phyloP scores from a whole-genome alignment of 2,888 invertebrate species.

The Plebejus argus region DNA sequence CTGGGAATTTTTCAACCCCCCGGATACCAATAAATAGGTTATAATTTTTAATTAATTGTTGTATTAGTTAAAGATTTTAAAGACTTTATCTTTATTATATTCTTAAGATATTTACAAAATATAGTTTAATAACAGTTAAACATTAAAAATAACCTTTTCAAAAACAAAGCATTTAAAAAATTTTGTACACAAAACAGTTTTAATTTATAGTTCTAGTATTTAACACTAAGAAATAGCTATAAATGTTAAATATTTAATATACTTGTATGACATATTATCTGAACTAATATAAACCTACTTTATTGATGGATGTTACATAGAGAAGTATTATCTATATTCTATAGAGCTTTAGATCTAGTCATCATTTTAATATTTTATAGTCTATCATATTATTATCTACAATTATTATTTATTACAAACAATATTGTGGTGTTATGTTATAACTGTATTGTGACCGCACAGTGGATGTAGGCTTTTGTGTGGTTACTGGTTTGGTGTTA shows the following conservation, averaged over 20 bases:
- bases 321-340: not conserved
- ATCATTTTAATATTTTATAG: conserved; percentile 2
- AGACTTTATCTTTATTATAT: conserved; percentile 27
- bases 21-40: conserved; percentile 72
- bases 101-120: not conserved
- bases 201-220: not conserved
- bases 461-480: conserved; percentile 43
- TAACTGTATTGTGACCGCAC: conserved; percentile 45
- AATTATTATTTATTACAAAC: not conserved
- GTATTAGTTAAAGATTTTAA: conserved; percentile 4
- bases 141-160: conserved; percentile 12
- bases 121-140: not conserved
- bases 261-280: not conserved
- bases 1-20: conserved; percentile 94
- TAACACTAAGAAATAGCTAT: not conserved
- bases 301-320: not conserved
- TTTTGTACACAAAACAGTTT: not conserved
- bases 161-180: conserved; percentile 24
- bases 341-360: conserved; percentile 13
- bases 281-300: conserved; percentile 18
- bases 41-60: conserved; percentile 1
- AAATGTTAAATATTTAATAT: not conserved
- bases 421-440: conserved; percentile 36
- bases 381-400: not conserved
- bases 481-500: conserved; percentile 65